phyloP scores from a whole-genome alignment of 2,797 vertebrate genomes.

The Galaxias olidus region DNA sequence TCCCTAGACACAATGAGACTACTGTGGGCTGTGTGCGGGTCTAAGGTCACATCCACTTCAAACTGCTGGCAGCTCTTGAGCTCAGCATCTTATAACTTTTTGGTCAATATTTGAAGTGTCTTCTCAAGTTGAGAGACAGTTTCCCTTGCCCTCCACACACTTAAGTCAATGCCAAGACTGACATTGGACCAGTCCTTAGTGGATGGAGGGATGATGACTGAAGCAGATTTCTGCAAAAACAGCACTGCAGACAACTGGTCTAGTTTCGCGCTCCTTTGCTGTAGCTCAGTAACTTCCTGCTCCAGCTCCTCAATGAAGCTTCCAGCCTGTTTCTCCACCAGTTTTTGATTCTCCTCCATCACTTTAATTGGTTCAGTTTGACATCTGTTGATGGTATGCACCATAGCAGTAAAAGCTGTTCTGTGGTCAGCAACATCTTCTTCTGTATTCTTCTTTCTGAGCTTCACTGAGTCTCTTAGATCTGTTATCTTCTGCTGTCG shows the following conservation, averaged over 20 bases:
- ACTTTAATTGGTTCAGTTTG: not conserved
- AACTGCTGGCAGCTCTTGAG: not conserved
- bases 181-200: constrained; percentile 16
- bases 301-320: not conserved
- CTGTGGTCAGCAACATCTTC: not conserved
- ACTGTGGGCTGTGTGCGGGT: constrained; percentile 19
- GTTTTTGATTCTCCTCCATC: not conserved
- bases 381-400: not conserved
- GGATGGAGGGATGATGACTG: not conserved
- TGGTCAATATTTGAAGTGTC: constrained; percentile 1
- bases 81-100: constrained; percentile 5
- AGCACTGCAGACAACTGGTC: not conserved
- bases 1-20: constrained; percentile 16
- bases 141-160: constrained; percentile 8
- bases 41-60: constrained; percentile 21
- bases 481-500: constrained; percentile 1
- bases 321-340: not conserved
- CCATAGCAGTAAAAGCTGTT: not conserved
- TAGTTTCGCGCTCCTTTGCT: not conserved
- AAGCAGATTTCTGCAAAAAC: constrained; percentile 9
- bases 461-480: not conserved
- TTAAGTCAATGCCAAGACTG: constrained; percentile 4
- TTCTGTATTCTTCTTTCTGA: not conserved
- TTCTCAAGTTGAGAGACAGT: constrained; percentile 7
- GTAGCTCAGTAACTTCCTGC: constrained; percentile 4